Conservation (phyloP, 64 coral and sea anemone species). For the Pocillopora verrucosa region DNA sequence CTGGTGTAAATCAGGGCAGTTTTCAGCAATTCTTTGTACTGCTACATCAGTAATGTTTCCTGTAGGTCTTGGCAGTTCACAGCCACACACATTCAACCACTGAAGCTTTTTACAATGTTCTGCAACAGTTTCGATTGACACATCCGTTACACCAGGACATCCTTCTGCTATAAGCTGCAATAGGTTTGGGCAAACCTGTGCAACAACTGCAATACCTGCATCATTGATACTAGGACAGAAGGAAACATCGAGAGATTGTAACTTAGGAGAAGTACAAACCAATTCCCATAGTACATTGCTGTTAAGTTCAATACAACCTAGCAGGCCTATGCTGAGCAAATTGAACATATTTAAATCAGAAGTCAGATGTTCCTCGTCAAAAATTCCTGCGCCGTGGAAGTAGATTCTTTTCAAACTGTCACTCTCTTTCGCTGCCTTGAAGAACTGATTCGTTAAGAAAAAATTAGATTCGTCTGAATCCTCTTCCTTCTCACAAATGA, state of each 20-base stretch:
- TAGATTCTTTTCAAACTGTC: conserved; percentile 42
- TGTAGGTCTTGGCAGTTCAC: conserved; percentile 73
- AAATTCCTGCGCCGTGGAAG: conserved; percentile 54
- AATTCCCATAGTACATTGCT: conserved; percentile 46
- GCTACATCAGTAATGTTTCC: conserved; percentile 89
- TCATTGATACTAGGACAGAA: conserved; percentile 82
- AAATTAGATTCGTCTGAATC: background rate
- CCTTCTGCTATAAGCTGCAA: conserved; percentile 62
- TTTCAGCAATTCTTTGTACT: conserved; percentile 73
- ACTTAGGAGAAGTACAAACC: conserved; percentile 13
- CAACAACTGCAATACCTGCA: conserved; percentile 44
- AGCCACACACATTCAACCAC: conserved; percentile 75
- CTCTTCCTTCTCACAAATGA: conserved; percentile 52
- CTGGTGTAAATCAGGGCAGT: conserved; percentile 41
- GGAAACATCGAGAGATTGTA: conserved; percentile 66
- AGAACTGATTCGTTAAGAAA: conserved; percentile 13
- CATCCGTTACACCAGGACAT: conserved; percentile 76
- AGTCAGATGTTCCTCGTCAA: conserved; percentile 6
- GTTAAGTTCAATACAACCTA: conserved; percentile 57
- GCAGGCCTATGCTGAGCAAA: conserved; percentile 46
- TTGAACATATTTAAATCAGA: background rate
- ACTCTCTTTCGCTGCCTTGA: conserved; percentile 25
- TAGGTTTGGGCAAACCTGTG: conserved; percentile 66
- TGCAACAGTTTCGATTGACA: conserved; percentile 80
- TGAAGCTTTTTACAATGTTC: conserved; percentile 64